phyloP scores from a whole-genome alignment of 2,888 invertebrate species.

The Hemicrepidius hirtus region DNA sequence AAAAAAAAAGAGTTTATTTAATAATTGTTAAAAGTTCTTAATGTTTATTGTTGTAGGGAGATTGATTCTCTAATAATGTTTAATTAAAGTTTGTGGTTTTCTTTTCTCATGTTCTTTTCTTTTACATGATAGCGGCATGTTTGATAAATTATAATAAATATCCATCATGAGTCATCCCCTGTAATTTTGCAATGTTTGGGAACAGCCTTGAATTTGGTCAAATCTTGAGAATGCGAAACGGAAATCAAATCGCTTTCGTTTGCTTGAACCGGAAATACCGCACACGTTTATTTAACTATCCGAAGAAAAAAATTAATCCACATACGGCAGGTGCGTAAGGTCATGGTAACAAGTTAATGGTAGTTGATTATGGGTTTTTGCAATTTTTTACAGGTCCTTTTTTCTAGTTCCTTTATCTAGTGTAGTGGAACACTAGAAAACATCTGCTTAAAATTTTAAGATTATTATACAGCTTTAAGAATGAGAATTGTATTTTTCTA shows the following conservation, averaged over 20 bases:
- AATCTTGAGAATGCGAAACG: conserved; percentile 53
- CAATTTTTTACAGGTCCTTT: conserved; percentile 43
- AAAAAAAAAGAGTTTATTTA: too few relatives aligned
- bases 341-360: conserved; percentile 47
- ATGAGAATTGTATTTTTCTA: conserved; percentile 45
- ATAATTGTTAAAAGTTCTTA: too few relatives aligned
- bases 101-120: background rate
- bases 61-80: too few relatives aligned
- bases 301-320: conserved; percentile 44
- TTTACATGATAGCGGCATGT: conserved; percentile 16
- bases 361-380: conserved; percentile 49
- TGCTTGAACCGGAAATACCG: conserved; percentile 53
- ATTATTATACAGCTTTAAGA: conserved; percentile 36
- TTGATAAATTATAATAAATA: conserved; percentile 48
- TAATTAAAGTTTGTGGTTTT: conserved; percentile 1
- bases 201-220: conserved; percentile 51
- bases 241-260: conserved; percentile 53
- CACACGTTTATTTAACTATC: conserved; percentile 48
- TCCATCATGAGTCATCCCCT: conserved; percentile 38
- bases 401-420: conserved; percentile 43
- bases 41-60: background rate
- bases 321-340: conserved; percentile 51
- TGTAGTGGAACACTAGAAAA: conserved; percentile 44
- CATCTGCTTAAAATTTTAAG: conserved; percentile 42
- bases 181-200: conserved; percentile 46